phyloP scores from a whole-genome alignment of 2,888 invertebrate species.

The Oeneis ivallda region DNA sequence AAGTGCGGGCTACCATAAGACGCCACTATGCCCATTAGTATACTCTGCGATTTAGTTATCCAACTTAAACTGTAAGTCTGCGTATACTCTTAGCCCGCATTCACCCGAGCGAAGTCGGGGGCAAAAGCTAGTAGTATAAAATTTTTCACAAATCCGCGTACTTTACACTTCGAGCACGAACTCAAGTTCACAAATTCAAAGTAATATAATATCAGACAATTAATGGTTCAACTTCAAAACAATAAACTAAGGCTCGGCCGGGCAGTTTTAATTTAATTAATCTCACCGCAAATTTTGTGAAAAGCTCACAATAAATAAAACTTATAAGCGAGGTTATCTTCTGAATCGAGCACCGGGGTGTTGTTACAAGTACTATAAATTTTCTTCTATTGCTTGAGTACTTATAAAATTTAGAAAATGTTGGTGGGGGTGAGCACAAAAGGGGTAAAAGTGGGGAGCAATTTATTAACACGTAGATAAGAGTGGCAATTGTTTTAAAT shows the following conservation, averaged over 20 bases:
- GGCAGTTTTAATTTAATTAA: conserved; percentile 33
- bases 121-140: not conserved
- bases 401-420: conserved; percentile 31
- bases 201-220: conserved; percentile 9
- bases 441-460: conserved; percentile 18
- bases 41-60: no score
- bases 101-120: no score
- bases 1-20: no score
- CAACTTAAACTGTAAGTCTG: no score
- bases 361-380: conserved; percentile 35
- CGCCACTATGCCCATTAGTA: no score
- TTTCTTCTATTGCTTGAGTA: conserved; percentile 34
- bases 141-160: not conserved
- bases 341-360: conserved; percentile 24
- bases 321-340: conserved; percentile 29
- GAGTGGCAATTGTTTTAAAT: conserved; percentile 16
- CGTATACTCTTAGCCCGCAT: no score
- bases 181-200: not conserved
- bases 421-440: conserved; percentile 18
- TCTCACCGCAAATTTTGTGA: conserved; percentile 25
- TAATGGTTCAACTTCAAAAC: conserved; percentile 12
- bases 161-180: not conserved
- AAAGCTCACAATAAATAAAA: conserved; percentile 34
- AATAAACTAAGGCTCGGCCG: conserved; percentile 16
- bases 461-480: conserved; percentile 24